Evolutionary conservation across 2,797 vertebrate genomes (phyloP), one percentile per base, ranked within the genome.

Genomic region (Margarornis squamiger): DNA sequence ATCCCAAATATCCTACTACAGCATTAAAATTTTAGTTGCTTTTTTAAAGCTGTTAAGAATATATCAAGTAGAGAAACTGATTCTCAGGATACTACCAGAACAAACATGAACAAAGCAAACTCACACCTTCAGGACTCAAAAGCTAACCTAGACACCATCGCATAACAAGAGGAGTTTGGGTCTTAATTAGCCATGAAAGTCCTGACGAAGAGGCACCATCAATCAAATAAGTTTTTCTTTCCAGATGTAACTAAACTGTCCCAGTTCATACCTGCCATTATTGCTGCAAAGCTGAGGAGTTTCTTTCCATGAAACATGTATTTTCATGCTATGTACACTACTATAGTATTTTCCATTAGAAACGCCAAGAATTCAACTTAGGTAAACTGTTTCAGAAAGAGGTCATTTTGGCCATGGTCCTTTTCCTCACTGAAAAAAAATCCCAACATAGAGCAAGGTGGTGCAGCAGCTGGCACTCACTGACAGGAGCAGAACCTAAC

Each of bases 81-180:
- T 36, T 55, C 20, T 72, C 20, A 22, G 24, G 7, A 58, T 75
- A 38, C 4, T 38, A 70, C 8, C 23, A 43, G 9, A 41, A 70
- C 14, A 74, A 67, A 63, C 6, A 70, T 5, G 7, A 92, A 61
- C 3, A 72, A 70, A 63, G 14, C 24, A 85, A 89, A 70, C 10
- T 7, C 6, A 10, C 13, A 49, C 7, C 12, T 51, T 41, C 0
- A 0, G 24, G 34, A 84, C 19, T 16, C 30, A 57, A 49, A 86
- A 75, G 7, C 16, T 72, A 83, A 83, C 10, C 9, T 49, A 67
- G 41, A 74, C 5, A 70, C 2, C 13, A 45, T 6, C 10, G 17
- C 1, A 2, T 14, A 78, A 72, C 12, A 58, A 6, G 9, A 74
- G 14, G 9, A 46, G 14, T 34, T 26, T 30, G 16, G 14, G 17